Conservation (phyloP, 2,888 invertebrate genomes). For the Glomeris marginata region DNA sequence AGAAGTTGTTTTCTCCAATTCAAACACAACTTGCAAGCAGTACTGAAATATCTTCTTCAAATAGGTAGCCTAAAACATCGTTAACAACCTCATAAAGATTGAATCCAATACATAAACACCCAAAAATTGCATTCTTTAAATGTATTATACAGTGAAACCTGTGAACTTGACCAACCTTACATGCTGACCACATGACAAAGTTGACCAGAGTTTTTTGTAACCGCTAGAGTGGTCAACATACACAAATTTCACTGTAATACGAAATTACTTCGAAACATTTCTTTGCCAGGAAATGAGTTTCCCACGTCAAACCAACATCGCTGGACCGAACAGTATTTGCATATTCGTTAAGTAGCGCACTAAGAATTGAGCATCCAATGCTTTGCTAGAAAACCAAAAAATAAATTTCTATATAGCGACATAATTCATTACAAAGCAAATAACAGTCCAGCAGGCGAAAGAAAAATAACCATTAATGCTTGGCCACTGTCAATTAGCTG, state of each 20-base stretch:
- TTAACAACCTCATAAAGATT: too few relatives aligned
- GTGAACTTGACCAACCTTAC: too few relatives aligned
- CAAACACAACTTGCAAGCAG: slow-evolving; percentile 44
- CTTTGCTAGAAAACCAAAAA: slow-evolving; percentile 44
- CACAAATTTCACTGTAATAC: too few relatives aligned
- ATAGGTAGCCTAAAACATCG: slow-evolving; percentile 40
- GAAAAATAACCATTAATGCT: slow-evolving; percentile 39
- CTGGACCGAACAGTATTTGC: slow-evolving; percentile 69
- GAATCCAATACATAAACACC: slow-evolving; percentile 3
- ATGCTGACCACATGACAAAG: not conserved
- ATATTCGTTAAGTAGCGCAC: slow-evolving; percentile 75
- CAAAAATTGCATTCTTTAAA: not conserved
- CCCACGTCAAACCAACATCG: slow-evolving; percentile 76
- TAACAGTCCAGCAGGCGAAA: too few relatives aligned
- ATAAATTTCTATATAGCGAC: slow-evolving; percentile 17
- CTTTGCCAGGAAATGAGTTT: slow-evolving; percentile 68
- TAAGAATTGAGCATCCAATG: slow-evolving; percentile 66
- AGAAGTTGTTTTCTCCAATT: slow-evolving; percentile 38
- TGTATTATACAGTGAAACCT: too few relatives aligned
- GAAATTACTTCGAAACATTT: slow-evolving; percentile 55
- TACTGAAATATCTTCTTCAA: slow-evolving; percentile 65
- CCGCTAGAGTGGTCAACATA: not conserved
- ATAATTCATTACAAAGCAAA: too few relatives aligned
- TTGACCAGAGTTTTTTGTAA: slow-evolving; percentile 1
- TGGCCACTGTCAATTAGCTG: slow-evolving; percentile 55